Percentiles rank a stretch among this genome's conserved stretches.
phyloP scores from a whole-genome alignment of 2,888 invertebrate genomes.

The Harmothoe impar region DNA sequence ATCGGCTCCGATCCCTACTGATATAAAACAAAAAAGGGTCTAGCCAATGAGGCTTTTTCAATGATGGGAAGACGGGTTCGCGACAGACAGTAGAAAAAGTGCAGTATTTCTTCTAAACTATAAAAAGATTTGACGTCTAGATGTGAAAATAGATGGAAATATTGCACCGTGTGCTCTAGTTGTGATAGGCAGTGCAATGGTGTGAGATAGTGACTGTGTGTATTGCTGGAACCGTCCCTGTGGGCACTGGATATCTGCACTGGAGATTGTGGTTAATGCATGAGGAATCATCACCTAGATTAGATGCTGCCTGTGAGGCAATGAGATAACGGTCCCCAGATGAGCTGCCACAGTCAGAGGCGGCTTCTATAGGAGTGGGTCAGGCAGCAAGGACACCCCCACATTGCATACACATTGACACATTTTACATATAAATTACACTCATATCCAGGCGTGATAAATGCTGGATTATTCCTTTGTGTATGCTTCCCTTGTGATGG shows the following conservation, averaged over 20 bases:
- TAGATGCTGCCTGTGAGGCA: neutral
- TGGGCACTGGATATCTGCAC: neutral
- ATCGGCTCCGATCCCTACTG: too few relatives aligned
- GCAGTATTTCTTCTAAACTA: too few relatives aligned
- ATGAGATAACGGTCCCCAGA: neutral
- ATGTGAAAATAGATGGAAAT: too few relatives aligned
- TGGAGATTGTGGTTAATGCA: constrained; percentile 13
- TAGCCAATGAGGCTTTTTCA: too few relatives aligned
- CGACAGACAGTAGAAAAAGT: too few relatives aligned
- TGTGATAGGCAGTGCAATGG: neutral
- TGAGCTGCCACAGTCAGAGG: neutral
- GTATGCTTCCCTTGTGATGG: too few relatives aligned
- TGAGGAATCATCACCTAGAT: constrained; percentile 23
- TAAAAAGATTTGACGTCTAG: too few relatives aligned
- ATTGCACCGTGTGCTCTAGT: neutral
- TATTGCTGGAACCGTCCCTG: neutral
- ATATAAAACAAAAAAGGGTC: too few relatives aligned
- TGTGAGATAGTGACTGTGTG: neutral
- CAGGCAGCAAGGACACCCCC: neutral
- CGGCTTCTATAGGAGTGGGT: neutral
- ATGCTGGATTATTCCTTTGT: too few relatives aligned
- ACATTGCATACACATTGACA: neutral
- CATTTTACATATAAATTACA: neutral
- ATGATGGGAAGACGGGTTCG: too few relatives aligned
- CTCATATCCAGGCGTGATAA: too few relatives aligned